Conservation (phyloP, 2,797 vertebrate species). For the Lagorchestes hirsutus region DNA sequence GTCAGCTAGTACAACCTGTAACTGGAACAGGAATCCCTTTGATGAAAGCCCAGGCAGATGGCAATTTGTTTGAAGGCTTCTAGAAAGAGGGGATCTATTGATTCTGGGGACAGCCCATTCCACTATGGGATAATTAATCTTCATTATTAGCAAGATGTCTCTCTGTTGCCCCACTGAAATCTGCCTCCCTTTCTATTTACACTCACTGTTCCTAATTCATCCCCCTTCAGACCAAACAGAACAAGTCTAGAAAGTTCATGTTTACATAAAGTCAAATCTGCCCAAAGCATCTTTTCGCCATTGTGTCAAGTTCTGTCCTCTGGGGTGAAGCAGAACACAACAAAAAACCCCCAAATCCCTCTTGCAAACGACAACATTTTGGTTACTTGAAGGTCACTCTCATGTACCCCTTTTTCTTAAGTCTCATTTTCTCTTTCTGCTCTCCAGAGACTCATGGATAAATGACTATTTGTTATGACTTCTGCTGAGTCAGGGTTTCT, state of each 20-base stretch:
- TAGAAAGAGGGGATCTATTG: neutral
- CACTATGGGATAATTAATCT: neutral
- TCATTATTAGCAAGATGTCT: neutral
- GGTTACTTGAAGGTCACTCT: neutral
- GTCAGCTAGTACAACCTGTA: neutral
- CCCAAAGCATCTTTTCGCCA: neutral
- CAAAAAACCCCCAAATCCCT: neutral
- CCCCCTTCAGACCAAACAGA: neutral
- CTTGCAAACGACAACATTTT: neutral
- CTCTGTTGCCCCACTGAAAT: neutral
- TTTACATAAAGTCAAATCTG: neutral
- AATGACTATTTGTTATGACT: neutral
- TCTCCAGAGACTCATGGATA: neutral
- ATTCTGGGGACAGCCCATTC: neutral
- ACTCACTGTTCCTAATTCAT: neutral
- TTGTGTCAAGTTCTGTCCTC: neutral
- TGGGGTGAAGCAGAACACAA: neutral
- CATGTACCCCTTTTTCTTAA: neutral
- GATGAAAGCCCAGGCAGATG: neutral
- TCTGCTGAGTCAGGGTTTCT: neutral
- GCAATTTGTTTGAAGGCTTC: neutral
- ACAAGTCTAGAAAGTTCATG: neutral
- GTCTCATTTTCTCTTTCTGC: neutral
- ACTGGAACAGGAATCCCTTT: neutral
- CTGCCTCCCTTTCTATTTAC: neutral